Base-by-base conservation (phyloP, 1,140 invertebrate genomes). In the Calliopsis andreniformis region DNA sequence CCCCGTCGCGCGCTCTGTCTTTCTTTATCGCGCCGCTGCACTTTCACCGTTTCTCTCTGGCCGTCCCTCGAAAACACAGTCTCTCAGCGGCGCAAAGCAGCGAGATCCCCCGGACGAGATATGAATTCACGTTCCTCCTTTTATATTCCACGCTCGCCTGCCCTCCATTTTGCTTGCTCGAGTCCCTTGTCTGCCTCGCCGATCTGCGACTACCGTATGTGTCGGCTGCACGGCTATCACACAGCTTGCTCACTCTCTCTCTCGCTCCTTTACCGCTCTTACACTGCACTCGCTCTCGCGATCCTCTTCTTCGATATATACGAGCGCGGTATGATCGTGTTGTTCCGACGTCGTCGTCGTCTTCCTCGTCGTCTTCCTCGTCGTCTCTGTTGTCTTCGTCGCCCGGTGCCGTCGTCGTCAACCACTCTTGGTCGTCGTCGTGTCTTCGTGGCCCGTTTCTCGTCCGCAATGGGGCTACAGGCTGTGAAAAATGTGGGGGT, bases 191-290 rank as follows among this genome's bases (percentile, higher is more conserved):
- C 91, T 91, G 88, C 84, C 87, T 87, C 83, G 84, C 82, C 87
- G 89, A 90, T 90, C 89, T 87, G 80, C 87, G 90, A 92, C 91
- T 92, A 91, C 91, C 90, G 91, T 91, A 89, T 91, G 90, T 88
- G 89, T 89, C 86, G 83, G 78, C 78, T 78, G 83, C 82, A 84
- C 73, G 78, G 83, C 83, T 88, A 84, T 87, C 86, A 87, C 83
- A 64, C 84, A 75, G 58, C 80, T 69, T 53, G 79, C 76, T 73
- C 67, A 43, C 42, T 14, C 18, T 35, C 56, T 39, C 66, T 62
- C 49, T 63, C 49, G 49, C 39, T 39, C n/a, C 35, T 18, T 56
- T 58, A 47, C 61, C 53, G n/a, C 30, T 61, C 45, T 61, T 39
- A 39, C 59, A 35, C 42, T 78, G 20, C 12, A 23, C 23, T 42